Conservation (phyloP, 1,140 invertebrate genomes). For the Drosophila ambigua region DNA sequence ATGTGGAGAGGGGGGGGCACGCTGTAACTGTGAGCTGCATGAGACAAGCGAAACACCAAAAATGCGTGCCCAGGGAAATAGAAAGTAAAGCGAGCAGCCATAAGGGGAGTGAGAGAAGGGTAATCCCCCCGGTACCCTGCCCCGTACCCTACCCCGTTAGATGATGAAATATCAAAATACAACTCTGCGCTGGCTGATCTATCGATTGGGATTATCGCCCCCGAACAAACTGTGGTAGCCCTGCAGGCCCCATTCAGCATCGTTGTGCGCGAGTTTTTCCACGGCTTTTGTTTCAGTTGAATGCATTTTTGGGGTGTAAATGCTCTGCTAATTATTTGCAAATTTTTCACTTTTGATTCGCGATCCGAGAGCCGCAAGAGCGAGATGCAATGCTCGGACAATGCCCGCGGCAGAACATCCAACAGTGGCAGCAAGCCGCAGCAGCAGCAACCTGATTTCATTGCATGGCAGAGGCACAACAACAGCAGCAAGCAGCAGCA, state of each 20-base stretch:
- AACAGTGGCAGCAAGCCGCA: not conserved
- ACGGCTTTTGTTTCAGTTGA: constrained; percentile 33
- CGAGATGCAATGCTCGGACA: constrained; percentile 13
- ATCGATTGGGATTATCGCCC: constrained; percentile 18
- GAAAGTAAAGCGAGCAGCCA: constrained; percentile 36
- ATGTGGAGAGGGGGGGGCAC: not conserved
- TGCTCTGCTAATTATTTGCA: constrained; percentile 39
- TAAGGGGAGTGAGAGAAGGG: not conserved
- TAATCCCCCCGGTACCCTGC: not conserved
- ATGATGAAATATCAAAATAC: too few species aligned
- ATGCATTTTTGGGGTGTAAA: constrained; percentile 34
- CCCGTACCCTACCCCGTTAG: not conserved
- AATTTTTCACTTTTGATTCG: constrained; percentile 40
- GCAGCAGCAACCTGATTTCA: constrained; percentile 11
- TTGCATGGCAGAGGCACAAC: constrained; percentile 13
- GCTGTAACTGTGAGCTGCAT: constrained; percentile 67
- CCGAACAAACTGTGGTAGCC: too few species aligned
- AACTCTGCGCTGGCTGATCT: constrained; percentile 1
- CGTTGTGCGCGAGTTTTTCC: not conserved
- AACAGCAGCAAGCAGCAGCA: constrained; percentile 17
- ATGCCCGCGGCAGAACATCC: not conserved
- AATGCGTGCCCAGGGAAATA: constrained; percentile 56
- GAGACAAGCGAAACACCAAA: constrained; percentile 65
- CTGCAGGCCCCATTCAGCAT: not conserved
- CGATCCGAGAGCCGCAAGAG: constrained; percentile 36